Evolutionary conservation across 2,888 invertebrate species (phyloP), one percentile per base, ranked within the genome.

Genomic region (Mythimna loreyi): DNA sequence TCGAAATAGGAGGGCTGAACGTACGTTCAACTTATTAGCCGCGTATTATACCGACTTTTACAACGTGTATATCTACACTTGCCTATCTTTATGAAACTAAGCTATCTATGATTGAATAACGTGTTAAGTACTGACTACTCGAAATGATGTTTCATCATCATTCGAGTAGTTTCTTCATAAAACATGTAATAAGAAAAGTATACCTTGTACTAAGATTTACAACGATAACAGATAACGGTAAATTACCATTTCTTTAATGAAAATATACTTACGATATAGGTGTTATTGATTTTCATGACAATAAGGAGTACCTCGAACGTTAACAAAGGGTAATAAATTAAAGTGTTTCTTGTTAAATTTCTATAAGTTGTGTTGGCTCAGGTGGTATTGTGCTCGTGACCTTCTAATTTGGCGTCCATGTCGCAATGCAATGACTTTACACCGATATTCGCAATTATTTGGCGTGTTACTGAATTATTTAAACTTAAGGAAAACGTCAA

Each of bases 351-450:
- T 49, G 55, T 66, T 64, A 61, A 56, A 55, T 62, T 72, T 50
- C 23, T 55, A 25, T 57, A 25, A 25, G 33, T 60, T 65, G 25
- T 76, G 61, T 84, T 85, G 79, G 59, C 66, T 66, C 80, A 85
- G 75, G 30, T 76, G 74, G 68, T 50, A 49, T 23, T 28, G 56
- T 28, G 25, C 19, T 52, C 28, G 53, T 72, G 74, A 72, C 77
- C 79, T 81, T 77, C 75, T 25, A 67, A 55, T 63, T 75, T 68
- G 65, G 56, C 57, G 43, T 33, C 56, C 68, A 67, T 75, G 72
- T 75, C 65, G 73, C 65, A 71, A 75, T 43, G 21, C 25, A 60
- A 30, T 19, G n/a, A 19, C 7, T 64, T 43, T 55, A 45, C 25
- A 33, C 60, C 21, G 13, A 52, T 57, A 70, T 28, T 47, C 36